Base-by-base conservation (phyloP, 1,140 invertebrate genomes). In the Agrilus planipennis region DNA sequence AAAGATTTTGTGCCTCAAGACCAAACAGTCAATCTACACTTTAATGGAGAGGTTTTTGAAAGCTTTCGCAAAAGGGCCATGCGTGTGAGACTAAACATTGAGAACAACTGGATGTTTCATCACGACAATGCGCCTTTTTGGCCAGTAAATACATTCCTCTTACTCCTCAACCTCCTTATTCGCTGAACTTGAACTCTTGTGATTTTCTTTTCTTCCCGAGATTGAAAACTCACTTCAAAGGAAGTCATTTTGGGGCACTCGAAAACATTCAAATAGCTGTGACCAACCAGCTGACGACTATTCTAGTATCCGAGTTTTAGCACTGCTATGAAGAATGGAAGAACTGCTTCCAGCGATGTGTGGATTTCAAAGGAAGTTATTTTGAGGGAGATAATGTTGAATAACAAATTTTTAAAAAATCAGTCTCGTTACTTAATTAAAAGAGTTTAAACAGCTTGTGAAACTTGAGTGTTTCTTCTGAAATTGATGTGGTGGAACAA, bases 1-100 rank as follows among this genome's bases (percentile, higher is more conserved):
- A 41, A 51, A 28, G 44, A 55, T 19, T 61, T 51, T 42, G 47
- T 60, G 7, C 47, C 53, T 11, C 38, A 57, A 40, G 46, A 50
- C 42, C 52, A 55, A 41, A 54, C 41, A 7, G 34, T 60, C 3
- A 57, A 52, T 40, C 39, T 57, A 34, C 12, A 49, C 12, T 58
- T 54, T 31, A 55, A 60, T 29, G 27, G 39, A 22, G 38, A 58
- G 3, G 46, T 61, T 30, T 32, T 60, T 34, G 40, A 27, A 27
- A 40, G 40, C 35, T 36, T 60, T 12, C 39, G 50, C 27, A 46
- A 46, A 46, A 41, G 44, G 40, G 18, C 42, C 40, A 42, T 37
- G 25, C 39, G 39, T 41, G 39, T 42, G 40, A 42, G 39, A 35
- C 40, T 25, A 46, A 37, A 35, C 44, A 46, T 27, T 15, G 29